Base-by-base conservation (phyloP, 2,797 vertebrate genomes). In the Graptemys geographica region DNA sequence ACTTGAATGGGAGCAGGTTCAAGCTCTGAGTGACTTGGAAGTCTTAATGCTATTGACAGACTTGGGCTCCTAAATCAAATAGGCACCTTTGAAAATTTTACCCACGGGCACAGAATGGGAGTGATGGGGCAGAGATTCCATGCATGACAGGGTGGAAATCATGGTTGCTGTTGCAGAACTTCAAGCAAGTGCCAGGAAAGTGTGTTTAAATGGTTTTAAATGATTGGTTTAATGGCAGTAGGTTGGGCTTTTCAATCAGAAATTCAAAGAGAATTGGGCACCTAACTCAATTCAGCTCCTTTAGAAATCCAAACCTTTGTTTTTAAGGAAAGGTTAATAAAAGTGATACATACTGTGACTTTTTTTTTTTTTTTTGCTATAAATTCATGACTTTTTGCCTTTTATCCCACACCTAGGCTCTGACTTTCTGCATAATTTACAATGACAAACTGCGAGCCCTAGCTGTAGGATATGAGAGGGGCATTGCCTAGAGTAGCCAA, bases 381-480 rank as follows among this genome's bases (percentile, higher is more conserved):
- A 49, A 92, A n/a, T 12, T 2, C 18, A 25, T 2, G 11, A 7
- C 31, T 56, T 87, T 92, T 52, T 56, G 59, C 74, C 41, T 81
- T 21, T 53, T 18, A 9, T 52, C 86, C 47, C 18, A 5, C 79
- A 80, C 19, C 11, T 31, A 0, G 88, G 49, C 59, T 31, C 7
- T 3, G 11, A 27, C 3, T 83, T 79, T 18, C 79, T 19, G 62
- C 37, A 1, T 51, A 2, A 81, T 37, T 90, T 86, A 6, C 18
- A 8, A 3, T 11, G 33, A 44, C 33, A 44, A 56, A 74, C 55
- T 79, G 31, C 51, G 5, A 82, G 62, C 4, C 44, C n/a, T 78
- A 55, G 27, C 52, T 92, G 25, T 4, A 12, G 59, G 88, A 47
- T n/a, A 81, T 4, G 19, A 0, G 0, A 0, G 23, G 19, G 10